These are phyloP conservation scores for Corythornis madagascariensis DNA, from an alignment of 2,113 vertebrate genomes.

Conservation along the genomic window DNA sequence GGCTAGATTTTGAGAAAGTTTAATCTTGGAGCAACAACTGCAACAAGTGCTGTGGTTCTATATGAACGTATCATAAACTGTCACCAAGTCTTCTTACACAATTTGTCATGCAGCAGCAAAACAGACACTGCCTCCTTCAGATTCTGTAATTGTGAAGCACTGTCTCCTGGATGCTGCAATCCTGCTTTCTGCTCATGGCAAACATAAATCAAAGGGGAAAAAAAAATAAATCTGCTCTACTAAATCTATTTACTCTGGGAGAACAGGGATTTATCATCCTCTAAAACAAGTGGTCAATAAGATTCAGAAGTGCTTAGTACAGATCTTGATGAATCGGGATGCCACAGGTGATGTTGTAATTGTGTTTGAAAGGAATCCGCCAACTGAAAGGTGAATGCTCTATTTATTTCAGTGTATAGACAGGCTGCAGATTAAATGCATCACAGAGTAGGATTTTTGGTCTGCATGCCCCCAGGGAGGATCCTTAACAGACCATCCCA, in stretches of 20 bases:
- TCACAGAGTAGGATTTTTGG: background rate
- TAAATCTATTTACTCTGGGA: constrained; percentile 43
- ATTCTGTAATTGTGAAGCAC: background rate
- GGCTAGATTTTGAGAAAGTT: background rate
- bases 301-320: constrained; percentile 39
- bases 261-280: constrained; percentile 58
- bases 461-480: background rate
- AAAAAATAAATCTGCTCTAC: constrained; percentile 13
- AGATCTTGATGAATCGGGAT: constrained; percentile 44
- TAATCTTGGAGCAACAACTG: background rate
- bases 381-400: background rate
- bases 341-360: constrained; percentile 34
- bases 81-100: background rate
- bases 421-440: background rate
- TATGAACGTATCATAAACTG: constrained; percentile 40
- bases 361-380: constrained; percentile 11
- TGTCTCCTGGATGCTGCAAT: background rate
- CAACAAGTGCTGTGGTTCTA: background rate
- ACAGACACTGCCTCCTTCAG: background rate
- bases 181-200: constrained; percentile 37
- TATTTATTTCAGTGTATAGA: background rate
- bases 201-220: constrained; percentile 60
- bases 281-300: constrained; percentile 42
- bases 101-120: constrained; percentile 53
- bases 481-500: background rate